phyloP scores from a whole-genome alignment of 92 coral and sea anemone genomes.

The Virgularia gustaviana region DNA sequence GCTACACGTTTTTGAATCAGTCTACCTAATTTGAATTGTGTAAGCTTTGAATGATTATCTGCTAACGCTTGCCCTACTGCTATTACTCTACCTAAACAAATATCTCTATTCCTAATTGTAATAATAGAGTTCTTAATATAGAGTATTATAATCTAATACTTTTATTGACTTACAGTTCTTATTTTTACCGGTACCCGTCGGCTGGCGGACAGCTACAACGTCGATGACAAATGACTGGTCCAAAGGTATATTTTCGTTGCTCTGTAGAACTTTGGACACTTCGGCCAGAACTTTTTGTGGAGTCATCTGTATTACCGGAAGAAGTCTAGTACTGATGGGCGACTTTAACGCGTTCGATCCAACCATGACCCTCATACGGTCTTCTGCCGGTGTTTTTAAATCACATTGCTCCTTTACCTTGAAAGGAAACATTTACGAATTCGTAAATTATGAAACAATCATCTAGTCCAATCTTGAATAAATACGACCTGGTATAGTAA shows the following conservation, averaged over 20 bases:
- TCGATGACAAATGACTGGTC: slow-evolving; percentile 24
- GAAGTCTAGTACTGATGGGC: slow-evolving; percentile 24
- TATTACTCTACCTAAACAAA: not conserved
- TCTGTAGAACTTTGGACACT: slow-evolving; percentile 16
- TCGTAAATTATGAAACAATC: too few relatives aligned
- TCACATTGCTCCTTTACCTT: not conserved
- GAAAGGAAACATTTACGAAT: too few relatives aligned
- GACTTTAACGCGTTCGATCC: slow-evolving; percentile 5
- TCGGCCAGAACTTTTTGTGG: slow-evolving; percentile 1
- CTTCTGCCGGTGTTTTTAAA: not conserved
- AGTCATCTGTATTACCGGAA: slow-evolving; percentile 6
- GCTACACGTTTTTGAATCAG: not conserved
- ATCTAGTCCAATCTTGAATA: too few relatives aligned
- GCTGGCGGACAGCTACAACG: slow-evolving; percentile 14
- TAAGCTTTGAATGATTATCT: not conserved
- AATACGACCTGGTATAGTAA: too few relatives aligned
- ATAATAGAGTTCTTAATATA: not conserved
- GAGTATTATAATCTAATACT: not conserved
- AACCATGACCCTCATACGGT: slow-evolving; percentile 17
- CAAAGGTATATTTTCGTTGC: slow-evolving; percentile 1
- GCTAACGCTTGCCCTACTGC: not conserved
- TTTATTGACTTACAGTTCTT: not conserved
- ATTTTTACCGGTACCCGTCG: slow-evolving; percentile 2
- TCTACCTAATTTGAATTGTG: not conserved
- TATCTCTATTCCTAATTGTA: not conserved